Evolutionary conservation across 2,113 vertebrate species (phyloP), one percentile per base, ranked within the genome.

Genomic region (Callorhinus ursinus): DNA sequence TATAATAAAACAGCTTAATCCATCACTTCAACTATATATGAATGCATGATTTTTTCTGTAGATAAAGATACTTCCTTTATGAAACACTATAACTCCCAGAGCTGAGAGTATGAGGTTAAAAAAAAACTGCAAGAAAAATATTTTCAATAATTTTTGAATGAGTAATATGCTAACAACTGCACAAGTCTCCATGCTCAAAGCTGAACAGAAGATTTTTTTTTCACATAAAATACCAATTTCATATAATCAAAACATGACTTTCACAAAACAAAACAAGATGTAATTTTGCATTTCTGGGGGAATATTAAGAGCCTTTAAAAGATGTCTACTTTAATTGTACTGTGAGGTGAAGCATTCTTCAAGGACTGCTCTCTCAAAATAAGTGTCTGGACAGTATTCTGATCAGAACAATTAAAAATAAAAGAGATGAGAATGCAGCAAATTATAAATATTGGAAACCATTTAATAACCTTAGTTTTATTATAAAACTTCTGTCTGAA

Each of bases 241-340:
- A 12, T 61, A 80, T 94, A 91, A 97, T 97, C 88, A 96, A 96
- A 98, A 98, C 97, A 97, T 82, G 95, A 95, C 88, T 98, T 98
- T 96, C 72, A 87, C 65, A 89, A 97, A 95, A 97, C 97, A 93
- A 98, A 98, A 97, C 97, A 96, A 96, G 96, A 88, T 94, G 51
- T 86, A 94, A 97, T 98, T 97, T 98, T 61, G n/a, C 61, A 95
- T 97, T 95, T 95, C 97, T 89, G 65, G 81, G 96, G 94, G 95
- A 97, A 86, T 97, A 91, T 90, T 97, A 97, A 97, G 97, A 97
- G 96, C 67, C 81, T 98, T 97, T 95, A 94, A 88, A 97, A 92
- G 91, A 96, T 72, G 85, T 96, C 96, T 96, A n/a, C 92, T 97
- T 96, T 97, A 98, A 98, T 97, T 98, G 95, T 93, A 74, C 76